Percentiles rank a stretch among this genome's conserved stretches.
Evolutionary conservation across 2,888 invertebrate genomes (phyloP).

Genomic region (Amiota mariae): DNA sequence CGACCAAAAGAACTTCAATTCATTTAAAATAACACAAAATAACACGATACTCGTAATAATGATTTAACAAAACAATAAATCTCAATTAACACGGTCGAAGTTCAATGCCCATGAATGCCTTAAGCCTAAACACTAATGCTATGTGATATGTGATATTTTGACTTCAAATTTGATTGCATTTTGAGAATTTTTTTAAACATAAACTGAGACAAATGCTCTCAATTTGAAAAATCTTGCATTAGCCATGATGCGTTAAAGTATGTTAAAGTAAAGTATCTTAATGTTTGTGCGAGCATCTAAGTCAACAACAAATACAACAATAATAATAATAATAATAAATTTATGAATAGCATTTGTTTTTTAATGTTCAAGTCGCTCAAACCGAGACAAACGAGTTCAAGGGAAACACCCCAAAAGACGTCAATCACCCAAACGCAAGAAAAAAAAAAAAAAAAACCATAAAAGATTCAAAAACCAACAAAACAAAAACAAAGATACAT

Average conservation of each 20-base stretch:
- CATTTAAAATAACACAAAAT: too few species aligned
- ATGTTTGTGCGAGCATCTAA: constrained; percentile 13
- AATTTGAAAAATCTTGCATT: background rate
- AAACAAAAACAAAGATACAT: background rate
- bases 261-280: background rate
- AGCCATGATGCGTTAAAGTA: background rate
- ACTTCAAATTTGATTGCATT: too few species aligned
- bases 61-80: background rate
- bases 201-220: background rate
- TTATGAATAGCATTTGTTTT: too few species aligned
- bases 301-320: constrained; percentile 43
- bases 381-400: constrained; percentile 59
- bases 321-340: too few species aligned
- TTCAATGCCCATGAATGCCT: constrained; percentile 1
- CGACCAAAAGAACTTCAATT: too few species aligned
- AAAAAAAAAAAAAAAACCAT: constrained; percentile 42
- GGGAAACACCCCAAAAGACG: constrained; percentile 51
- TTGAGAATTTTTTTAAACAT: too few species aligned
- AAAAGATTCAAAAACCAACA: constrained; percentile 3
- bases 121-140: background rate
- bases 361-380: constrained; percentile 11
- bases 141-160: background rate
- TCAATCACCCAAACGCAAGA: constrained; percentile 46
- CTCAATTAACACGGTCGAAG: background rate
- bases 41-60: too few species aligned